Conservation (phyloP, 1,140 invertebrate species). For the Ridgeia piscesae region DNA sequence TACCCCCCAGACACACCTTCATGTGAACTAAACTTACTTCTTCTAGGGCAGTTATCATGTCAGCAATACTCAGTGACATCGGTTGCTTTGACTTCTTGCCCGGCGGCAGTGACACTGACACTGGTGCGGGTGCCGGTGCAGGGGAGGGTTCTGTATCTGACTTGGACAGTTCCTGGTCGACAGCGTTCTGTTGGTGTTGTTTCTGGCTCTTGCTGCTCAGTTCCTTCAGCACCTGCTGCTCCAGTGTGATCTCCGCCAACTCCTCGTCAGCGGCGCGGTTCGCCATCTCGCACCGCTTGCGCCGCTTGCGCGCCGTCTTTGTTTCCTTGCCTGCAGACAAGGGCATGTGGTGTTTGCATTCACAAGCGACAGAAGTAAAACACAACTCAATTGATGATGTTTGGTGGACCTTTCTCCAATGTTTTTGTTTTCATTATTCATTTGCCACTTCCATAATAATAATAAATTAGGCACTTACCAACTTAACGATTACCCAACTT, state of each 20-base stretch:
- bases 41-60: slow-evolving; percentile 49
- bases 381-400: neutral
- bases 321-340: slow-evolving; percentile 11
- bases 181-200: slow-evolving; percentile 25
- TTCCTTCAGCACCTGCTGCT: slow-evolving; percentile 50
- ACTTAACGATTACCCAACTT: too few species aligned
- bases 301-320: slow-evolving; percentile 41
- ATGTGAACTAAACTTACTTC: slow-evolving; percentile 9
- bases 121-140: neutral
- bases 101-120: slow-evolving; percentile 9
- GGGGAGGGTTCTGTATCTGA: neutral
- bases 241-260: slow-evolving; percentile 50
- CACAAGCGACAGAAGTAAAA: too few species aligned
- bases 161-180: neutral
- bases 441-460: neutral
- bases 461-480: too few species aligned
- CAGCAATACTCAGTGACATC: slow-evolving; percentile 43
- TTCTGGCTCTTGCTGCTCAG: slow-evolving; percentile 31
- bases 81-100: slow-evolving; percentile 50
- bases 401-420: neutral
- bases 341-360: neutral
- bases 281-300: slow-evolving; percentile 46
- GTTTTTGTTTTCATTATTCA: neutral
- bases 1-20: neutral
- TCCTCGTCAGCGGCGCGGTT: slow-evolving; percentile 50